These are phyloP conservation scores for Tetramorium simillimum DNA, from an alignment of 1,140 invertebrate genomes.

Conservation along the genomic window DNA sequence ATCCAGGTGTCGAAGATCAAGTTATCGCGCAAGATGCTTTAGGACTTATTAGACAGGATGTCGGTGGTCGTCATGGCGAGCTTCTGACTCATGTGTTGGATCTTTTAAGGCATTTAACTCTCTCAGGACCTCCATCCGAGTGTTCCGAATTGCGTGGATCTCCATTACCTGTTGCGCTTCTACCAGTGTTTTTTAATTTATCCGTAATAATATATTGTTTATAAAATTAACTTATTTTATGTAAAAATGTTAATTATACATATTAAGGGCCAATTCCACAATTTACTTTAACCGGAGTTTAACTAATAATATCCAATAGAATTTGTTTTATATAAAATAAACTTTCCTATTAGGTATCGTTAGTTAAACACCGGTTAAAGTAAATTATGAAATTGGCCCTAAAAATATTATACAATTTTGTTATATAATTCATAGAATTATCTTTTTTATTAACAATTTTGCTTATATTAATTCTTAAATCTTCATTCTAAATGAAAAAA, in stretches of 20 bases:
- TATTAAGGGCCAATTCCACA: no score
- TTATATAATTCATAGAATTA: background rate
- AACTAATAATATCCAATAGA: no score
- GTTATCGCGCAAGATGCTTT: constrained; percentile 83
- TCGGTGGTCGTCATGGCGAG: constrained; percentile 80
- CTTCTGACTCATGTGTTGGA: constrained; percentile 80
- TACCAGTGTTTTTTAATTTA: constrained; percentile 84
- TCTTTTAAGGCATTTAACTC: constrained; percentile 80
- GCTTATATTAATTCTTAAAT: background rate
- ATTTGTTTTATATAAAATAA: no score
- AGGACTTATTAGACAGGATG: constrained; percentile 83
- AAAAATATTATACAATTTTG: no score
- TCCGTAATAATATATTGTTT: constrained; percentile 75
- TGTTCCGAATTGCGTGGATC: constrained; percentile 82
- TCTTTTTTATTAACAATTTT: background rate
- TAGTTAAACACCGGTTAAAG: no score
- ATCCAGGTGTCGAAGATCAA: constrained; percentile 80
- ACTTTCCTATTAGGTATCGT: no score
- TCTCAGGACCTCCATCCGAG: constrained; percentile 82
- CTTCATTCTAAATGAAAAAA: background rate
- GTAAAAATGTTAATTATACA: background rate
- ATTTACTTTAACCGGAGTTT: no score
- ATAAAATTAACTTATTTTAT: background rate
- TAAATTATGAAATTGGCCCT: no score
- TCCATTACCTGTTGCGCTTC: constrained; percentile 81